Evolutionary conservation across 2,888 invertebrate genomes (phyloP), one percentile per base, ranked within the genome.

Genomic region (Branchellion lobata): DNA sequence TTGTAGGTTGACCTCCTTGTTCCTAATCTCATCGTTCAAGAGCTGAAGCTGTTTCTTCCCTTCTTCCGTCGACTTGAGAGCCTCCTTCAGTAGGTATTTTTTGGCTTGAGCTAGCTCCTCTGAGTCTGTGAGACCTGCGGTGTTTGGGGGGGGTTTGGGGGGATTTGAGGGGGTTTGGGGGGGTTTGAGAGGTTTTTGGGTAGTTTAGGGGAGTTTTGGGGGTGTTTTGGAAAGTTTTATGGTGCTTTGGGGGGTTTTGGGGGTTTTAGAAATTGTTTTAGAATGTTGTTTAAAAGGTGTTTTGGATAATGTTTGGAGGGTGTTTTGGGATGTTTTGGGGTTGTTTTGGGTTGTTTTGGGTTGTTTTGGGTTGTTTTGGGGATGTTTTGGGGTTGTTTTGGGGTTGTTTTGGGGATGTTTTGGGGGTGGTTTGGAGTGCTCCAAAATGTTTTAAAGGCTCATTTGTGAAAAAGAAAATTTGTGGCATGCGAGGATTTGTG

Each of bases 51-150:
- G 61, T 33, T 18, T 21, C 65, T 36, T 33, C 11, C 36, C 57
- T 31, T 34, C 57, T 33, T 77, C 77, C n/a, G 61, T 65, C 29
- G 61, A 65, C 33, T 65, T 77, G 61, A 77, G 47, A 11, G 77
- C 77, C 40, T 77, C 77, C 24, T 24, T 36, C 34, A 77, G 31
- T 29, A 77, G 34, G 65, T 77, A 77, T 11, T 29, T 24, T 27
- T 77, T 77, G n/a, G 65, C 77, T n/a, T 77, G 77, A 1, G 77
- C 77, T 57, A 77, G 29, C 40, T 77, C 33, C 33, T 77, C 77
- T n/a, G 61, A 1, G 36, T 77, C 77, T 1, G 65, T n/a, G 2
- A 77, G 65, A 61, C 65, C 61, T 34, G 53, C 34, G 2, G n/a
- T 3, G 40, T 21, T 8, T 8, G 40, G 40, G 40, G 40, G 40